Conservation (phyloP, 2,888 invertebrate species). For the Eledona agricola region DNA sequence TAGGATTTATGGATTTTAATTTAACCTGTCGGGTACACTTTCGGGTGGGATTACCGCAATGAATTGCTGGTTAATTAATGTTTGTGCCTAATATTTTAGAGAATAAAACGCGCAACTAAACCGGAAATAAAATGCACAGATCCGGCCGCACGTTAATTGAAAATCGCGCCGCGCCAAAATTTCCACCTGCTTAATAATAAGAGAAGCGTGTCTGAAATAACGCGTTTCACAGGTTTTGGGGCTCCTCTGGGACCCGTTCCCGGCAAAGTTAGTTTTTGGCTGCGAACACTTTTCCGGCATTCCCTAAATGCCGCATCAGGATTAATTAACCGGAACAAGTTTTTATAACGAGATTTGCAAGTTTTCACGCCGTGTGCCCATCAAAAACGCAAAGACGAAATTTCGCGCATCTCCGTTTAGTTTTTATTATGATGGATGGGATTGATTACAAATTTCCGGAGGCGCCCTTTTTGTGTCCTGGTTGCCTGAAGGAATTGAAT, state of each 20-base stretch:
- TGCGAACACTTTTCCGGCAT: conserved; percentile 9
- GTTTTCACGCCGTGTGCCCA: conserved; percentile 1
- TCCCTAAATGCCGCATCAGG: conserved; percentile 2
- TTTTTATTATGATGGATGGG: conserved; percentile 27
- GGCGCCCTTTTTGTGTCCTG: conserved; percentile 7
- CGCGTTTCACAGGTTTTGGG: conserved; percentile 20
- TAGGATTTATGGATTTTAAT: too few species aligned
- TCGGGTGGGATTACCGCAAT: too few species aligned
- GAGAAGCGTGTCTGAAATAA: conserved; percentile 16
- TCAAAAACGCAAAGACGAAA: conserved; percentile 8
- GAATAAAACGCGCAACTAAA: too few species aligned
- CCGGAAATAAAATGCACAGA: too few species aligned
- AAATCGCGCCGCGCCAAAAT: conserved; percentile 13
- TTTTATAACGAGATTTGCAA: conserved; percentile 2
- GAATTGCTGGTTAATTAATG: too few species aligned
- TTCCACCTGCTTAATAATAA: conserved; percentile 25
- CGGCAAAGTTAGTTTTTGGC: conserved; percentile 10
- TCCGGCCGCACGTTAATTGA: too few species aligned
- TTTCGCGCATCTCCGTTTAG: conserved; percentile 17
- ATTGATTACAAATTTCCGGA: conserved; percentile 19
- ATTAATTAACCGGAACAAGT: conserved; percentile 15
- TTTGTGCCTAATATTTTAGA: too few species aligned
- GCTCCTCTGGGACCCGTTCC: conserved; percentile 14
- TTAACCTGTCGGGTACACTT: too few species aligned
- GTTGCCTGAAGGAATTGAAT: conserved; percentile 22